phyloP scores from a whole-genome alignment of 2,888 invertebrate species.

The Pheosia tremula region DNA sequence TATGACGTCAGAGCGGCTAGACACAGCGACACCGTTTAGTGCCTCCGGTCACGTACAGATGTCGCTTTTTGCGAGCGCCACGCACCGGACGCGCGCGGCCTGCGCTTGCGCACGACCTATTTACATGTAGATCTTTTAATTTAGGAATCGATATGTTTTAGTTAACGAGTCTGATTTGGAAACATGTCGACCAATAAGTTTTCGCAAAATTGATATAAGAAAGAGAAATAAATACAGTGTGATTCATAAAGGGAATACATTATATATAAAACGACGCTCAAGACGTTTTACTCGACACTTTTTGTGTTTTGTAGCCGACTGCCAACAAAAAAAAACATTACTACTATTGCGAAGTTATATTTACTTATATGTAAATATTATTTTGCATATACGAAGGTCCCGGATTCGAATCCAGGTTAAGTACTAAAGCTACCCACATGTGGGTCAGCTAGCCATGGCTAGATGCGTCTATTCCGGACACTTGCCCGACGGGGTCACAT shows the following conservation, averaged over 20 bases:
- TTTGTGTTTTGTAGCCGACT: too few relatives aligned
- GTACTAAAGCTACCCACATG: not conserved
- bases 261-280: too few relatives aligned
- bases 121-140: slow-evolving; percentile 20
- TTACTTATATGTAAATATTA: too few relatives aligned
- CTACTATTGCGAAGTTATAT: too few relatives aligned
- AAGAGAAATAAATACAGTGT: too few relatives aligned
- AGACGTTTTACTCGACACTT: too few relatives aligned
- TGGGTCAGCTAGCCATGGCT: not conserved
- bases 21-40: slow-evolving; percentile 17
- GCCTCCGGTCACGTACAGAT: slow-evolving; percentile 32
- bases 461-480: not conserved
- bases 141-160: too few relatives aligned
- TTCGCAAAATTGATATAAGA: too few relatives aligned
- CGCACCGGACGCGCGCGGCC: slow-evolving; percentile 37
- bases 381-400: not conserved
- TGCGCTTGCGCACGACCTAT: slow-evolving; percentile 24
- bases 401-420: not conserved
- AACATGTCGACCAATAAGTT: too few relatives aligned
- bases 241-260: too few relatives aligned
- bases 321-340: too few relatives aligned
- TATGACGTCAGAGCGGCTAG: slow-evolving; percentile 29
- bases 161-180: too few relatives aligned
- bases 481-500: not conserved
- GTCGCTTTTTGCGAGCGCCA: slow-evolving; percentile 27